phyloP scores from a whole-genome alignment of 1,140 invertebrate species.

The Aradophagus sp. region DNA sequence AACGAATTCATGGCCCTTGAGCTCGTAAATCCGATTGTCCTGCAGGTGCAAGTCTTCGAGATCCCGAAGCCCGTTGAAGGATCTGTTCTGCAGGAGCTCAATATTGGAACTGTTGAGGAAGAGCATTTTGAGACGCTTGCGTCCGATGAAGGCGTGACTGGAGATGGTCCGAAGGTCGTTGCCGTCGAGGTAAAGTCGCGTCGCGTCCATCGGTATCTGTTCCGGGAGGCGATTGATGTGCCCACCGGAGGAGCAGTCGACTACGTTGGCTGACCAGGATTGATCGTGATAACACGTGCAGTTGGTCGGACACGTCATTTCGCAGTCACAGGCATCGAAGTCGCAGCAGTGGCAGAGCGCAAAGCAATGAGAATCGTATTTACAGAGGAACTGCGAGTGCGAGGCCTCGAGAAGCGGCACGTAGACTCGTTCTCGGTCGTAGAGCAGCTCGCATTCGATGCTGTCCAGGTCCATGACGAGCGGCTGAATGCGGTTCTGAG shows the following conservation, averaged over 20 bases:
- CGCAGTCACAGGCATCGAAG: slow-evolving; percentile 90
- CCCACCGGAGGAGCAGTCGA: slow-evolving; percentile 86
- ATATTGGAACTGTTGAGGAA: slow-evolving; percentile 89
- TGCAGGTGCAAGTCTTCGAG: slow-evolving; percentile 85
- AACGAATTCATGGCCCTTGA: slow-evolving; percentile 85
- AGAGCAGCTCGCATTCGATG: slow-evolving; percentile 87
- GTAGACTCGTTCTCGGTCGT: slow-evolving; percentile 82
- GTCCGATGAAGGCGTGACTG: slow-evolving; percentile 87
- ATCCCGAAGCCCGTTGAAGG: slow-evolving; percentile 86
- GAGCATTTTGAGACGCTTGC: slow-evolving; percentile 87
- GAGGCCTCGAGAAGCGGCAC: slow-evolving; percentile 82
- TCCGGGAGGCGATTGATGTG: slow-evolving; percentile 84
- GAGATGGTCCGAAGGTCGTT: slow-evolving; percentile 87
- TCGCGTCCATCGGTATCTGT: slow-evolving; percentile 91
- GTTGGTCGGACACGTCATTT: slow-evolving; percentile 87
- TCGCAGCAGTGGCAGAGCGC: slow-evolving; percentile 90
- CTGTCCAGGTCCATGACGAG: slow-evolving; percentile 88
- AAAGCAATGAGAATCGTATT: slow-evolving; percentile 87
- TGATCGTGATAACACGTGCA: slow-evolving; percentile 92
- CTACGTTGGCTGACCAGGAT: slow-evolving; percentile 90
- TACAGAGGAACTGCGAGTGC: slow-evolving; percentile 86
- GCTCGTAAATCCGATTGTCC: slow-evolving; percentile 83
- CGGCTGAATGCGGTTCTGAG: slow-evolving; percentile 86
- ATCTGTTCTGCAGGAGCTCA: slow-evolving; percentile 82
- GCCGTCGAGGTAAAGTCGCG: slow-evolving; percentile 90